Conservation (phyloP, 2,113 vertebrate species). For the Otus sunia region DNA sequence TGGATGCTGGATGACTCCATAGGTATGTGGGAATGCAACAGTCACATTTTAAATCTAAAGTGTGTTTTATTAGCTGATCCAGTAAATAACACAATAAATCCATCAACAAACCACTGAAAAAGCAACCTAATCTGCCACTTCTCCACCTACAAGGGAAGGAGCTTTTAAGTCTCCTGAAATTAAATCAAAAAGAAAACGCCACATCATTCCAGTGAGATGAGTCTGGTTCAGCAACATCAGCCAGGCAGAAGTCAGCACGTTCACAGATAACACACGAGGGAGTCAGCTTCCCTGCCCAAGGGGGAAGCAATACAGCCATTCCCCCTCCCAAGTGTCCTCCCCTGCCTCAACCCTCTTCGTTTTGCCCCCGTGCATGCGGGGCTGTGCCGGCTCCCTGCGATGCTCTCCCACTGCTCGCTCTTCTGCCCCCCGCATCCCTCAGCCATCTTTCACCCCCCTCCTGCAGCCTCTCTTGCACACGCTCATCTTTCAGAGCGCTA, state of each 20-base stretch:
- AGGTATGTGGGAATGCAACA: background rate
- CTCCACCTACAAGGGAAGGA: background rate
- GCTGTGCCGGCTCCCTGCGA: background rate
- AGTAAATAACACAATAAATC: slow-evolving; percentile 8
- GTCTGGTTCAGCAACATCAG: background rate
- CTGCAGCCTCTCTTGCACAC: background rate
- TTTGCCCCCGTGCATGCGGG: accelerated
- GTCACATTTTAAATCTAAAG: background rate
- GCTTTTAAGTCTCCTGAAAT: background rate
- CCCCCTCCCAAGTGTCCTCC: background rate
- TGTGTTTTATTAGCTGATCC: background rate
- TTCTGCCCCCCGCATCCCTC: background rate
- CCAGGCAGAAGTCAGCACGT: background rate
- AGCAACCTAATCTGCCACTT: background rate
- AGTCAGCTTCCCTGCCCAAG: background rate
- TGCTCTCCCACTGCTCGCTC: background rate
- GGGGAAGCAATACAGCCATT: background rate
- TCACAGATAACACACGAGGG: background rate
- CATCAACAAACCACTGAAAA: background rate
- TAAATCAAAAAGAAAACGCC: background rate
- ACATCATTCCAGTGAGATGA: accelerated
- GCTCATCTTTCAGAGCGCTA: background rate
- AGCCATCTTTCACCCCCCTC: background rate
- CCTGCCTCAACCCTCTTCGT: background rate
- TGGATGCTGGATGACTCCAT: background rate